Percentiles rank a stretch among this genome's conserved stretches.
These are phyloP conservation scores for Agraylea sexmaculata DNA, from an alignment of 1,140 invertebrate genomes.

Conservation along the genomic window DNA sequence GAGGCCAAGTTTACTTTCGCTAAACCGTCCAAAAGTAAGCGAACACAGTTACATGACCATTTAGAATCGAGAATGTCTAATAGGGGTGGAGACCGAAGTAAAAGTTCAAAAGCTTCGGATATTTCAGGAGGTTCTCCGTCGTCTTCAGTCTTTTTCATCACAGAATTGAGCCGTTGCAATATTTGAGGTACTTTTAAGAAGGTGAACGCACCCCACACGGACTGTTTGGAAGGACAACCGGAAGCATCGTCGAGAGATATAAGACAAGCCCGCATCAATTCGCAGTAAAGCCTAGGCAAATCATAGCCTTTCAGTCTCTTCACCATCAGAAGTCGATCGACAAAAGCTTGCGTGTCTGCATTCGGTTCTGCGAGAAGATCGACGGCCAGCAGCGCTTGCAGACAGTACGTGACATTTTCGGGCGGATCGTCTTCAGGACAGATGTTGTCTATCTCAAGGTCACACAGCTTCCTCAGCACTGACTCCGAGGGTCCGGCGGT, in stretches of 20 bases:
- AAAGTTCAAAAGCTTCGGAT: constrained; percentile 66
- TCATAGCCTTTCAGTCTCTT: constrained; percentile 68
- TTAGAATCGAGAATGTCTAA: constrained; percentile 82
- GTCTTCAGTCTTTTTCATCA: constrained; percentile 40
- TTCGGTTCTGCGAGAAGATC: constrained; percentile 64
- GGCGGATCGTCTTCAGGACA: constrained; percentile 42
- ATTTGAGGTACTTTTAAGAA: constrained; percentile 82
- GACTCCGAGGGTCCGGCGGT: constrained; percentile 44
- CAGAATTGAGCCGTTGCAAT: constrained; percentile 53
- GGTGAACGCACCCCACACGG: constrained; percentile 86
- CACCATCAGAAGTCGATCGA: constrained; percentile 70
- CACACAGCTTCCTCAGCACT: constrained; percentile 45
- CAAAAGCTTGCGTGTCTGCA: constrained; percentile 62
- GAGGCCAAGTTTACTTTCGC: constrained; percentile 67
- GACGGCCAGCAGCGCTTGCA: constrained; percentile 63
- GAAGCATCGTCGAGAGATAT: constrained; percentile 75
- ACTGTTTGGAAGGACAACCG: constrained; percentile 57
- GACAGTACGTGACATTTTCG: constrained; percentile 58
- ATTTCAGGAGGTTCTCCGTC: constrained; percentile 58
- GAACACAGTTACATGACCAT: constrained; percentile 75
- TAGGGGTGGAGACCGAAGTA: constrained; percentile 69
- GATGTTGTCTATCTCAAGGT: constrained; percentile 50
- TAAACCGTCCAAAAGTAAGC: constrained; percentile 72
- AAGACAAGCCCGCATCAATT: constrained; percentile 78
- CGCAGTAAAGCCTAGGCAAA: constrained; percentile 65